phyloP scores from a whole-genome alignment of 1,140 invertebrate genomes.

The Drosophila ambigua region DNA sequence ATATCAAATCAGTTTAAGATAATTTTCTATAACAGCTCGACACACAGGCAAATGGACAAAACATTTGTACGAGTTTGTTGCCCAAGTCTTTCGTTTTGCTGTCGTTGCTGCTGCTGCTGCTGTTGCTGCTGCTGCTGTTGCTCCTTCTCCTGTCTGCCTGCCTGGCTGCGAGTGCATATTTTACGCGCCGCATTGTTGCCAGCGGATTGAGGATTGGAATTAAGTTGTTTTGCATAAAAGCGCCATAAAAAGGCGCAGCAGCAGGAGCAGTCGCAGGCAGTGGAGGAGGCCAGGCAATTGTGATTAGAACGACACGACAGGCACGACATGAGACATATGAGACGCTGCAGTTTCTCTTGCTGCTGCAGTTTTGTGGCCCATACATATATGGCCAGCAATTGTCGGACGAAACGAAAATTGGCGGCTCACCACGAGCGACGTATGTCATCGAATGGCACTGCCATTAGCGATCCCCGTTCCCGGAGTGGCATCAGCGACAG shows the following conservation, averaged over 20 bases:
- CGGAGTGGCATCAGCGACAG: slow-evolving; percentile 17
- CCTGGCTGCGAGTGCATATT: slow-evolving; percentile 67
- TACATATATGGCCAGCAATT: slow-evolving; percentile 79
- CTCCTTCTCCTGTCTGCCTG: slow-evolving; percentile 33
- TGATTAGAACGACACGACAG: slow-evolving; percentile 82
- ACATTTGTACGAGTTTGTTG: slow-evolving; percentile 75
- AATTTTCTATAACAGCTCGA: slow-evolving; percentile 79
- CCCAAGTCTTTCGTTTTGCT: slow-evolving; percentile 77
- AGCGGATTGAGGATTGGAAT: slow-evolving; percentile 60
- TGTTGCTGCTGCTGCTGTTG: slow-evolving; percentile 18
- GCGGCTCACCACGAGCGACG: slow-evolving; percentile 77
- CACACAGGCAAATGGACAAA: slow-evolving; percentile 50
- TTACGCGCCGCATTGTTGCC: slow-evolving; percentile 70
- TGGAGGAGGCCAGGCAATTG: slow-evolving; percentile 55
- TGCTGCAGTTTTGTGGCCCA: slow-evolving; percentile 17
- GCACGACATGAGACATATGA: slow-evolving; percentile 78
- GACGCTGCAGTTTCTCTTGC: slow-evolving; percentile 34
- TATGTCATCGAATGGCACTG: slow-evolving; percentile 78
- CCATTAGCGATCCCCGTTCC: slow-evolving; percentile 61
- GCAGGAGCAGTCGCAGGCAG: slow-evolving; percentile 23
- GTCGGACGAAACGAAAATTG: slow-evolving; percentile 62
- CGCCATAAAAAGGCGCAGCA: slow-evolving; percentile 75
- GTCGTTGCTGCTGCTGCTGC: slow-evolving; percentile 21
- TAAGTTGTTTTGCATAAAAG: slow-evolving; percentile 83
- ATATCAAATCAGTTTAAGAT: slow-evolving; percentile 82